Percentiles rank a stretch among this genome's conserved stretches.
These are phyloP conservation scores for Cisticola juncidis DNA, from an alignment of 2,113 vertebrate genomes.

Conservation along the genomic window DNA sequence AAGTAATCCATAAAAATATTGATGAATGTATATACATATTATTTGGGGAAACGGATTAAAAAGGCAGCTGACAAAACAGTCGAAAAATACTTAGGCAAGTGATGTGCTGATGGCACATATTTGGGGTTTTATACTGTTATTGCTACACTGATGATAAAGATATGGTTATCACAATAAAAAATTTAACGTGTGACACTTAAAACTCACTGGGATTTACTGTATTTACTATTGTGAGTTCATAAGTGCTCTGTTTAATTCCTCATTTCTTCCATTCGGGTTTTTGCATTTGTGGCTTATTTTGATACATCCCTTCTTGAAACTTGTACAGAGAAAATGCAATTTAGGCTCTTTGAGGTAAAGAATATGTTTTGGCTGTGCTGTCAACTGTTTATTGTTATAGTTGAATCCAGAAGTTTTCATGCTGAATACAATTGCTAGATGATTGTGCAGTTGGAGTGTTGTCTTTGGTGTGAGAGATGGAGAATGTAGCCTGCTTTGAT, in stretches of 20 bases:
- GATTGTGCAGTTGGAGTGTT: not conserved
- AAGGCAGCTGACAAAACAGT: not conserved
- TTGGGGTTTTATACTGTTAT: not conserved
- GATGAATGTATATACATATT: rapidly evolving
- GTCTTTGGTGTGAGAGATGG: not conserved
- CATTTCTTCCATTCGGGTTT: not conserved
- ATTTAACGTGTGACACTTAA: not conserved
- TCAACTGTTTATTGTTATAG: not conserved
- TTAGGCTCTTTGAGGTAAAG: not conserved
- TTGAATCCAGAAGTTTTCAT: not conserved
- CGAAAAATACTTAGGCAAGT: not conserved
- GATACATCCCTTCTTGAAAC: not conserved
- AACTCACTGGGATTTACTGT: rapidly evolving
- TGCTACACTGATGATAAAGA: not conserved
- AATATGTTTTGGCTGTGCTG: not conserved
- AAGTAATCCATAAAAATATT: not conserved
- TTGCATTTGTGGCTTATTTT: not conserved
- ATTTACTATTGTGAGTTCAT: not conserved
- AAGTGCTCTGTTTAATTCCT: not conserved
- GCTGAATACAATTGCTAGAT: rapidly evolving
- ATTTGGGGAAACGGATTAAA: rapidly evolving
- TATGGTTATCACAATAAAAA: not conserved
- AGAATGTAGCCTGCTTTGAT: not conserved
- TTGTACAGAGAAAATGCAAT: not conserved
- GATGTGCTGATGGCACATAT: rapidly evolving